Percentiles rank a stretch among this genome's conserved stretches.
phyloP scores from a whole-genome alignment of 1,140 invertebrate species.

The Drosophila simulans region DNA sequence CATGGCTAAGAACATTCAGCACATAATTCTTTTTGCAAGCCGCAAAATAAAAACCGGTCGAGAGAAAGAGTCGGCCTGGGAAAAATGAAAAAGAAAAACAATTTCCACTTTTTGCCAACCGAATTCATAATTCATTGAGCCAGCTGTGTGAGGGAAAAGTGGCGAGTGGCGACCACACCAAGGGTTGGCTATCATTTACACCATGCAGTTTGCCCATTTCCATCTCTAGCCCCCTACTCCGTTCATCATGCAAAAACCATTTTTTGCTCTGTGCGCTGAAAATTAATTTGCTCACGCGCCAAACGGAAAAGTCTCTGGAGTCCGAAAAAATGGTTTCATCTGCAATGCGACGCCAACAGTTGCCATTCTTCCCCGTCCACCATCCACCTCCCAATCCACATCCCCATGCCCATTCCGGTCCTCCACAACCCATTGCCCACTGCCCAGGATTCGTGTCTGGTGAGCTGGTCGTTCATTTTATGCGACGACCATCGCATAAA shows the following conservation, averaged over 20 bases:
- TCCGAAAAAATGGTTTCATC: conserved; percentile 60
- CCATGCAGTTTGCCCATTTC: conserved; percentile 53
- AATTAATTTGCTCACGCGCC: conserved; percentile 66
- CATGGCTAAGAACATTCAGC: conserved; percentile 61
- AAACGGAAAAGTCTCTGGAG: conserved; percentile 57
- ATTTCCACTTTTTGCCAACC: conserved; percentile 39
- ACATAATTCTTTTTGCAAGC: conserved; percentile 59
- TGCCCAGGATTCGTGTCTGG: conserved; percentile 24
- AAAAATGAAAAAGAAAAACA: conserved; percentile 21
- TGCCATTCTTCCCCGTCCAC: conserved; percentile 25
- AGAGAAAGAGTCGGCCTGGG: conserved; percentile 6
- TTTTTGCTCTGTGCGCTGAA: conserved; percentile 60
- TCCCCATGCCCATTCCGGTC: not conserved
- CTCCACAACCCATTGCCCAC: not conserved
- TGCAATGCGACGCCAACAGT: conserved; percentile 63
- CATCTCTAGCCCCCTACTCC: conserved; percentile 23
- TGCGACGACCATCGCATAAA: conserved; percentile 59
- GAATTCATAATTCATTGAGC: conserved; percentile 66
- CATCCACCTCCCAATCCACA: not conserved
- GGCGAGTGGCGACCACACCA: conserved; percentile 31
- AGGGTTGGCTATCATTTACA: conserved; percentile 61
- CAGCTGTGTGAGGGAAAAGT: conserved; percentile 16
- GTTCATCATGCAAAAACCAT: conserved; percentile 42
- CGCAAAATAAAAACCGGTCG: conserved; percentile 53
- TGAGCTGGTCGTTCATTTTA: conserved; percentile 57